Evolutionary conservation across 2,888 invertebrate genomes (phyloP), one percentile per base, ranked within the genome.

Genomic region (Aelia acuminata): DNA sequence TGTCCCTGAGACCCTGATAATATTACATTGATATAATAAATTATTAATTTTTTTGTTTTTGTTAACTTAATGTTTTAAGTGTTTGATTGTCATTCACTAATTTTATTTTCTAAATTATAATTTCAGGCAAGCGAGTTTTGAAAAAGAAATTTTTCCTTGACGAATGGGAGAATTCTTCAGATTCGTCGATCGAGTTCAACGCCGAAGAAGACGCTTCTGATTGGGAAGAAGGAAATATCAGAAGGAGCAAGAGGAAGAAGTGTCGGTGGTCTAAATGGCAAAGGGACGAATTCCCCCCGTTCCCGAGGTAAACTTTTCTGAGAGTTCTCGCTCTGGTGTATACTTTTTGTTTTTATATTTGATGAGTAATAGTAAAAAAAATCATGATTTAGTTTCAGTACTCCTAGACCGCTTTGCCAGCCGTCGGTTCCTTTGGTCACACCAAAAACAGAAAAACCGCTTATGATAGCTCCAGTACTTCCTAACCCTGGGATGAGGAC

Each of bases 211-310:
- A 89, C 26, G 84, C 89, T 22, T 89, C 89, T 3, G 89, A 89
- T 57, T 89, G 89, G 89, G 89, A 89, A 53, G 89, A 89, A 31
- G 89, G 89, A 22, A 89, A 89, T 57, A 87, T 89, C n/a, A 80
- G 89, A 31, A 87, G 87, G 39, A 84, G 63, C 53, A 48, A 53
- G 80, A 63, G 70, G 50, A 87, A 63, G 48, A 80, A 84, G 18
- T 84, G 31, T 15, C 39, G 87, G 35, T 87, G 75, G 75, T 63
- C 87, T 8, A 70, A 49, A 47, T 87, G 87, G 87, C 48, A 50
- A 26, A 80, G 43, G 43, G 80, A 80, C 43, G 80, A 80, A 4
- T 80, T 80, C n/a, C n/a, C 80, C 13, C 43, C 43, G 5, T 80
- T 80, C 80, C 80, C 80, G 13, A n/a, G n/a, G 80, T 80, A 80